Percentiles rank a stretch among this genome's conserved stretches.
Conservation (phyloP, 2,888 invertebrate genomes). For the Tupiocoris notatus region DNA sequence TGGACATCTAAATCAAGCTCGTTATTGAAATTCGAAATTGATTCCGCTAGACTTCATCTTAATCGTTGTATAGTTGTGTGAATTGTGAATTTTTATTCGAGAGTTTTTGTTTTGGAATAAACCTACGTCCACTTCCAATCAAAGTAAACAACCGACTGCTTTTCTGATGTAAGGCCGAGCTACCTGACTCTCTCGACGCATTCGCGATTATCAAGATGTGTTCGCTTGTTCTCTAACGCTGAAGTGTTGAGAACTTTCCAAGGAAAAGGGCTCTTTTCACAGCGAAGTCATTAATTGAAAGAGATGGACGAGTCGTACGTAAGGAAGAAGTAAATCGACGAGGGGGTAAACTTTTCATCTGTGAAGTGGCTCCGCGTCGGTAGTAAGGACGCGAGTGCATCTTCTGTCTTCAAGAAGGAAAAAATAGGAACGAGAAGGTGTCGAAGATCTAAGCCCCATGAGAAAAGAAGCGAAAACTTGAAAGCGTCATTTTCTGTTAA, state of each 20-base stretch:
- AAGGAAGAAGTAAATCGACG: background rate
- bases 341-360: slow-evolving; percentile 30
- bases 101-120: no score
- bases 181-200: no score
- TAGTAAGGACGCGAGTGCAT: slow-evolving; percentile 25
- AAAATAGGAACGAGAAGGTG: slow-evolving; percentile 26
- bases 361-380: slow-evolving; percentile 23
- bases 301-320: slow-evolving; percentile 24
- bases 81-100: no score
- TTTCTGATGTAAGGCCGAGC: no score
- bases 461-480: slow-evolving; percentile 42
- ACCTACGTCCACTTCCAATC: no score
- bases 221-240: slow-evolving; percentile 21
- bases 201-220: no score
- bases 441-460: slow-evolving; percentile 40
- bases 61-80: no score
- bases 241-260: slow-evolving; percentile 27
- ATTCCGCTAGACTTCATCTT: no score
- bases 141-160: no score
- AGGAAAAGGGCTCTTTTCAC: slow-evolving; percentile 21
- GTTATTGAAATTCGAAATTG: no score
- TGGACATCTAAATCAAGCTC: no score
- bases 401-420: slow-evolving; percentile 38
- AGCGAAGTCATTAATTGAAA: slow-evolving; percentile 37
- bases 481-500: slow-evolving; percentile 37